These are phyloP conservation scores for Peromyscus leucopus DNA, from an alignment of 2,113 vertebrate genomes.

Conservation along the genomic window DNA sequence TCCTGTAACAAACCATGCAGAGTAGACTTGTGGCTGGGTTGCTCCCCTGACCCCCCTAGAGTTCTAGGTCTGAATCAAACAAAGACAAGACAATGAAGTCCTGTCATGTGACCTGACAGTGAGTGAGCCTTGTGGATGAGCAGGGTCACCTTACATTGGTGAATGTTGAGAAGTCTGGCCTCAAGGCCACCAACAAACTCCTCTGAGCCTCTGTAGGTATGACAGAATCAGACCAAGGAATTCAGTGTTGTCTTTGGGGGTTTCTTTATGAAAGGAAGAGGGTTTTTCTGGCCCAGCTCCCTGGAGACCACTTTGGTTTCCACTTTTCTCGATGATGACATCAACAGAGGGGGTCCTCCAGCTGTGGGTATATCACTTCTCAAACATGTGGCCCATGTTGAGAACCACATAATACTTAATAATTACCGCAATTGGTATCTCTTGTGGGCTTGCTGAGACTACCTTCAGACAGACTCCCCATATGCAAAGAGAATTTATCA, in stretches of 20 bases:
- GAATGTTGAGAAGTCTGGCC: not conserved
- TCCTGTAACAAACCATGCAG: not conserved
- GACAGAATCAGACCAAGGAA: not conserved
- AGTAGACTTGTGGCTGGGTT: not conserved
- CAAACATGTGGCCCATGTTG: constrained; percentile 24
- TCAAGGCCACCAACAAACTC: not conserved
- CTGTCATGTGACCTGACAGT: too few relatives aligned
- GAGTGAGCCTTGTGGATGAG: fast-evolving
- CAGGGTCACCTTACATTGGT: fast-evolving
- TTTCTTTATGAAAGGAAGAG: constrained; percentile 71
- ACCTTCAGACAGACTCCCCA: not conserved
- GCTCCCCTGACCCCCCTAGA: not conserved
- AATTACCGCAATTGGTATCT: constrained; percentile 1
- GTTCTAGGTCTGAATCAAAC: not conserved
- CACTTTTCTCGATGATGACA: constrained; percentile 67
- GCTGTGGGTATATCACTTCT: constrained; percentile 16
- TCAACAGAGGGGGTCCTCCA: constrained; percentile 58
- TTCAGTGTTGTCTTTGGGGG: constrained; percentile 54
- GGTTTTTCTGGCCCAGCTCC: constrained; percentile 26
- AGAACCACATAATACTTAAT: constrained; percentile 52
- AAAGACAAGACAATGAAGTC: not conserved
- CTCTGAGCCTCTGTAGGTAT: fast-evolving
- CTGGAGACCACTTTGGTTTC: constrained; percentile 60
- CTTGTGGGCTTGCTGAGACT: not conserved
- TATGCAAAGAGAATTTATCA: not conserved